Conservation (phyloP, 2,797 vertebrate species). For the Acrocephalus scirpaceus region DNA sequence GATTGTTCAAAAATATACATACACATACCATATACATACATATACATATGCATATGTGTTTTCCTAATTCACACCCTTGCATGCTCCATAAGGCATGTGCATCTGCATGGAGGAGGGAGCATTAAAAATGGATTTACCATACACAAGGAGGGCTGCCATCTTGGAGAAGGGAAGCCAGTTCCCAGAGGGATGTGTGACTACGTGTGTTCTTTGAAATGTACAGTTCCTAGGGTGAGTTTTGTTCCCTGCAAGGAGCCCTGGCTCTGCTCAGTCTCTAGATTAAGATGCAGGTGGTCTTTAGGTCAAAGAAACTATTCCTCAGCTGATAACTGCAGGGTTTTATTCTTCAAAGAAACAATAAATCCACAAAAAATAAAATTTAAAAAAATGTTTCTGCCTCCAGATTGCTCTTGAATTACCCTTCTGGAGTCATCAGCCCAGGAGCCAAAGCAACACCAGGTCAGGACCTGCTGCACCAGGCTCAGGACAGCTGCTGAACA, state of each 20-base stretch:
- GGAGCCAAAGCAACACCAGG: neutral
- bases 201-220: neutral
- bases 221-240: neutral
- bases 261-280: constrained; percentile 26
- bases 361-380: constrained; percentile 22
- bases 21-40: neutral
- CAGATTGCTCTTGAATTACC: constrained; percentile 35
- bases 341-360: constrained; percentile 28
- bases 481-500: neutral
- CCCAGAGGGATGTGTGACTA: neutral
- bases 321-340: neutral
- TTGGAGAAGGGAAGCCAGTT: neutral
- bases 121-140: constrained; percentile 10
- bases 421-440: neutral
- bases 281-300: constrained; percentile 30
- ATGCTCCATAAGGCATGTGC: neutral
- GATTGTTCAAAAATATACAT: neutral
- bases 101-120: neutral
- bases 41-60: neutral
- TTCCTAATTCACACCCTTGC: neutral
- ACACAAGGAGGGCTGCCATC: neutral
- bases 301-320: neutral
- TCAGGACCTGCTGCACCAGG: neutral
- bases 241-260: neutral
- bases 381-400: neutral